phyloP scores from a whole-genome alignment of 2,888 invertebrate species.

The Hypena proboscidalis region DNA sequence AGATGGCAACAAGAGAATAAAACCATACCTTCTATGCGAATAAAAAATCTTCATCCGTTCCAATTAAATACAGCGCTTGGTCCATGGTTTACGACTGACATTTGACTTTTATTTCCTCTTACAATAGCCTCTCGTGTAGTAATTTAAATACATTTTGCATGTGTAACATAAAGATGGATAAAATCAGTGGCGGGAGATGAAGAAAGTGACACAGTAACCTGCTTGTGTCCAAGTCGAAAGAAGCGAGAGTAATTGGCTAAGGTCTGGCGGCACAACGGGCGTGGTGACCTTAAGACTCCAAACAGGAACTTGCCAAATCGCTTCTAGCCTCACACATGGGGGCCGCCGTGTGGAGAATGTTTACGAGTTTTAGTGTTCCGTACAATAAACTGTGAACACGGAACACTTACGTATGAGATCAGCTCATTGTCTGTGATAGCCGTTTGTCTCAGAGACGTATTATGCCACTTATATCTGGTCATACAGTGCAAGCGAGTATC shows the following conservation, averaged over 20 bases:
- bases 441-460: too few relatives aligned
- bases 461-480: too few relatives aligned
- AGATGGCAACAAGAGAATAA: neutral
- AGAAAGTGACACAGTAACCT: conserved; percentile 77
- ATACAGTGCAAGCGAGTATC: too few relatives aligned
- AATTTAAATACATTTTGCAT: conserved; percentile 34
- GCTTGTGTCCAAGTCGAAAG: conserved; percentile 58
- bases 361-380: too few relatives aligned
- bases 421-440: too few relatives aligned
- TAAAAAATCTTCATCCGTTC: neutral
- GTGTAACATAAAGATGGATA: conserved; percentile 33
- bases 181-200: conserved; percentile 55
- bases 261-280: conserved; percentile 41
- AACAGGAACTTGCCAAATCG: conserved; percentile 22
- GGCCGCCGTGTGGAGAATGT: too few relatives aligned
- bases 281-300: conserved; percentile 28
- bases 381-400: too few relatives aligned
- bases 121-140: conserved; percentile 13
- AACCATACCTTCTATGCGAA: neutral
- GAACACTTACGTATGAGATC: too few relatives aligned
- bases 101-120: conserved; percentile 11
- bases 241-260: conserved; percentile 70
- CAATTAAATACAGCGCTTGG: neutral
- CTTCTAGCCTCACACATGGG: conserved; percentile 4
- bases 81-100: conserved; percentile 6